These are phyloP conservation scores for Zoroaster sp. DNA, from an alignment of 53 echinoderm and acorn worm genomes.

Conservation along the genomic window DNA sequence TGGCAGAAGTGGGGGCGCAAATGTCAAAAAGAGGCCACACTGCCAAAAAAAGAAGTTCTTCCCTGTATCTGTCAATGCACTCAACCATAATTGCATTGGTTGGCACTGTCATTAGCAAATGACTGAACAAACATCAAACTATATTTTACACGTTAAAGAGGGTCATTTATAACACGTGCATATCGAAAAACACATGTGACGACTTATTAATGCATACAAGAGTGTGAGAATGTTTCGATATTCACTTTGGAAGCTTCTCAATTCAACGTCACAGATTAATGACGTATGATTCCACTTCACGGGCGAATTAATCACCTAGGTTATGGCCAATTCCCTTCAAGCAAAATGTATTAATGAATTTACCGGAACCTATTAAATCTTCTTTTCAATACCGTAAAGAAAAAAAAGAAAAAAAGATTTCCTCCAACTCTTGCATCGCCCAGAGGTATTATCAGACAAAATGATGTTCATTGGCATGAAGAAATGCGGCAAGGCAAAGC, in stretches of 20 bases:
- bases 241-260: not conserved
- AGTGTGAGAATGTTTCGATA: not conserved
- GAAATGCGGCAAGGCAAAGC: not conserved
- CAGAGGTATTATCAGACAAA: constrained; percentile 7
- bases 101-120: too few species aligned
- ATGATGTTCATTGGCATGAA: not conserved
- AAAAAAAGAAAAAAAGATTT: not conserved
- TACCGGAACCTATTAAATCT: constrained; percentile 36
- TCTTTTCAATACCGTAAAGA: not conserved
- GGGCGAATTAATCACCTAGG: not conserved
- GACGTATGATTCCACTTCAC: not conserved
- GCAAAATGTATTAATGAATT: constrained; percentile 36
- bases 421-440: not conserved
- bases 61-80: too few species aligned
- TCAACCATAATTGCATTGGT: too few species aligned
- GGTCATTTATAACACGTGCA: too few species aligned
- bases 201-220: not conserved
- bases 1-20: too few species aligned
- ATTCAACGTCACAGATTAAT: not conserved
- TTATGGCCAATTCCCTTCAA: not conserved
- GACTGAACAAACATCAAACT: too few species aligned
- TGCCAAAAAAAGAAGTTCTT: too few species aligned
- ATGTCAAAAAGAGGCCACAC: too few species aligned
- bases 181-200: not conserved
- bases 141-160: too few species aligned